These are phyloP conservation scores for Aptenodytes patagonicus DNA, from an alignment of 2,113 vertebrate genomes.

Conservation along the genomic window DNA sequence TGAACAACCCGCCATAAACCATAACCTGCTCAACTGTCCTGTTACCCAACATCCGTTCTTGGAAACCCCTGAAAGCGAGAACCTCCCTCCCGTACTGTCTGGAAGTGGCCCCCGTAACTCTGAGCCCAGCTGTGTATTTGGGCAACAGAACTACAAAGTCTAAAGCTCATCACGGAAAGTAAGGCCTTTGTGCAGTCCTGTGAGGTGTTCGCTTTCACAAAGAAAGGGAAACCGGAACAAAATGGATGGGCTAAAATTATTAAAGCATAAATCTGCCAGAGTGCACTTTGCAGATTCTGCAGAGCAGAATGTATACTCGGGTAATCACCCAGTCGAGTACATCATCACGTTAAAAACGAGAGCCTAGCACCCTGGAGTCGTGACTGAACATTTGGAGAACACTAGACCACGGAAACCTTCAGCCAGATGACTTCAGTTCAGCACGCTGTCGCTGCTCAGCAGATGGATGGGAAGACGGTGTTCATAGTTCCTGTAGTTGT, in stretches of 20 bases:
- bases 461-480: background rate
- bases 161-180: background rate
- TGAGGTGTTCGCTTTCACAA: accelerated
- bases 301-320: background rate
- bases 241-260: background rate
- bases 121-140: background rate
- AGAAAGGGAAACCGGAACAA: background rate
- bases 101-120: background rate
- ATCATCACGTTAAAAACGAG: background rate
- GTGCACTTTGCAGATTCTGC: background rate
- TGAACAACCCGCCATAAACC: background rate
- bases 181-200: background rate
- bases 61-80: background rate
- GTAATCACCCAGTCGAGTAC: background rate
- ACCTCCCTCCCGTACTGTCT: accelerated
- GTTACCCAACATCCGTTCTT: slow-evolving; percentile 13
- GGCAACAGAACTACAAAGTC: background rate
- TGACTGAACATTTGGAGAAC: background rate
- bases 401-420: background rate
- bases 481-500: background rate
- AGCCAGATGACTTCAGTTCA: background rate
- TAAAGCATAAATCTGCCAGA: background rate
- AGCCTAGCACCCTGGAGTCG: background rate
- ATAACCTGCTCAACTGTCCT: slow-evolving; percentile 1
- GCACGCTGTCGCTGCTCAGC: background rate